Percentiles rank a stretch among this genome's conserved stretches.
These are phyloP conservation scores for Cyclina sinensis DNA, from an alignment of 1,140 invertebrate species.

Conservation along the genomic window DNA sequence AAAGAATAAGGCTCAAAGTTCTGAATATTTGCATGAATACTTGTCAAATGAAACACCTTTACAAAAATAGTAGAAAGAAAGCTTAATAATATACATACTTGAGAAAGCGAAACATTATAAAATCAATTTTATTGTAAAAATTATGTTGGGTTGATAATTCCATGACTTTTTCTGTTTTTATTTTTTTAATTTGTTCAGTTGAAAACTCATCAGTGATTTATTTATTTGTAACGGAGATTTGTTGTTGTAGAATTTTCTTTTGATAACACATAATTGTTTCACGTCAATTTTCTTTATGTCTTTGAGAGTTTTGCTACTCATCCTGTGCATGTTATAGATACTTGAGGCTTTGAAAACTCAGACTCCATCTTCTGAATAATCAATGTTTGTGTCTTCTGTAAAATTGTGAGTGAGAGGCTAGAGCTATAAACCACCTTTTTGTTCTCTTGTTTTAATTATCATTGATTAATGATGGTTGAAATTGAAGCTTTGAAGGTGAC, in stretches of 20 bases:
- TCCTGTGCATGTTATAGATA: neutral
- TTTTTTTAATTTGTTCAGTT: too few relatives aligned
- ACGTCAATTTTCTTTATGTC: neutral
- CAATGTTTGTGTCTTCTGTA: neutral
- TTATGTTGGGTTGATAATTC: too few relatives aligned
- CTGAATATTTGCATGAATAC: too few relatives aligned
- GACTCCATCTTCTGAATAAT: neutral
- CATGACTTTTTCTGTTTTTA: too few relatives aligned
- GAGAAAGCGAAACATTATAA: too few relatives aligned
- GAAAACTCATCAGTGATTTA: neutral
- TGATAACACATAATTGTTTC: neutral
- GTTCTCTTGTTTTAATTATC: slow-evolving; percentile 2
- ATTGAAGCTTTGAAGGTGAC: neutral
- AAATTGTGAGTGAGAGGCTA: neutral
- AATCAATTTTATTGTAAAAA: too few relatives aligned
- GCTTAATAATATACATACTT: too few relatives aligned
- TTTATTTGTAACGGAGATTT: neutral
- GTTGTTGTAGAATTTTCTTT: neutral
- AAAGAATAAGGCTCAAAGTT: too few relatives aligned
- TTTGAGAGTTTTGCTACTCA: neutral
- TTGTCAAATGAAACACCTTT: too few relatives aligned
- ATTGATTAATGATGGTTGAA: neutral
- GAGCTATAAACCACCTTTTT: neutral
- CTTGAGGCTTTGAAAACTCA: neutral
- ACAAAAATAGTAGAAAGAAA: too few relatives aligned